Percentiles rank a stretch among this genome's conserved stretches.
Conservation (phyloP, 2,888 invertebrate genomes). For the Pediacus dermestoides region DNA sequence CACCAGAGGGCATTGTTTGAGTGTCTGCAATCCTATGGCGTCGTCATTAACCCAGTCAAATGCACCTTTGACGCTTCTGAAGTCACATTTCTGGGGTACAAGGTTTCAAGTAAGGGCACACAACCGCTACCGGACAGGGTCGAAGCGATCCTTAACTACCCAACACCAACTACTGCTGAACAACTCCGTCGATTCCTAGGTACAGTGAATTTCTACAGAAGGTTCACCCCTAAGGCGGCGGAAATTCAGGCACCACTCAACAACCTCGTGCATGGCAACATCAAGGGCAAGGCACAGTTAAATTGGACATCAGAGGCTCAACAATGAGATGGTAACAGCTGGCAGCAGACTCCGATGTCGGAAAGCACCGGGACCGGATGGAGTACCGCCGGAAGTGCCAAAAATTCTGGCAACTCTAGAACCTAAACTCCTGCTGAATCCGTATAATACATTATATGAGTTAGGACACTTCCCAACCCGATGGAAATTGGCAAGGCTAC, state of each 20-base stretch:
- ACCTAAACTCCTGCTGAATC: no score
- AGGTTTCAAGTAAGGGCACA: conserved; percentile 28
- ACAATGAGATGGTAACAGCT: no score
- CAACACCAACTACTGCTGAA: conserved; percentile 23
- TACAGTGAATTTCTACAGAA: conserved; percentile 17
- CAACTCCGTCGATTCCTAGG: conserved; percentile 31
- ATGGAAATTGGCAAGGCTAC: no score
- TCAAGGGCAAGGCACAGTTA: conserved; percentile 31
- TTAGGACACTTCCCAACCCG: no score
- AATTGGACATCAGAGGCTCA: no score
- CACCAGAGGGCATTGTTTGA: conserved; percentile 29
- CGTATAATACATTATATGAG: no score
- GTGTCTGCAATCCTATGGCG: conserved; percentile 27
- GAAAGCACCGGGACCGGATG: no score
- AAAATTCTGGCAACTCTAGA: no score
- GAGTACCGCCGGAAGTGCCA: no score
- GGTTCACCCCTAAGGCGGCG: conserved; percentile 12
- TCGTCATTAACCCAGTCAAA: conserved; percentile 35
- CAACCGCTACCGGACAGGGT: conserved; percentile 28
- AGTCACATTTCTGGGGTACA: conserved; percentile 32
- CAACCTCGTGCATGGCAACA: conserved; percentile 2
- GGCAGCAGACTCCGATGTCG: no score
- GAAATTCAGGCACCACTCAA: conserved; percentile 11
- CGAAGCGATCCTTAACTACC: conserved; percentile 21
- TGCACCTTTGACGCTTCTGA: conserved; percentile 29